phyloP scores from a whole-genome alignment of 2,113 vertebrate species.

The Syngnathoides biaculeatus region DNA sequence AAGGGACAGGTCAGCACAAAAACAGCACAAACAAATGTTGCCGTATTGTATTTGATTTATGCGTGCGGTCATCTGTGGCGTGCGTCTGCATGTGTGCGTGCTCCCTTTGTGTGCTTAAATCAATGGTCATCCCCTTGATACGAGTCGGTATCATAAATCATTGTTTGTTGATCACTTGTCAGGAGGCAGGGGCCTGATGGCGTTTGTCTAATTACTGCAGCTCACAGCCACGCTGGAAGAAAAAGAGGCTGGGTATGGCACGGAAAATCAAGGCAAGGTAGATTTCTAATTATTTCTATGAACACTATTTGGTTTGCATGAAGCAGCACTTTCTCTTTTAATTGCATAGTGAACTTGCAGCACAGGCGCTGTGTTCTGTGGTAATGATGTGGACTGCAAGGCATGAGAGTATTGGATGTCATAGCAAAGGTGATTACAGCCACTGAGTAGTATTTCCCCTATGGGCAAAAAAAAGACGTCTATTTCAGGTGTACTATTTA shows the following conservation, averaged over 20 bases:
- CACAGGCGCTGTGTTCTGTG: not conserved
- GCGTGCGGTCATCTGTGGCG: slow-evolving; percentile 47
- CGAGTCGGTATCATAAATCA: slow-evolving; percentile 80
- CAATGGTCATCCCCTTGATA: slow-evolving; percentile 81
- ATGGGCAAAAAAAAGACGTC: no score
- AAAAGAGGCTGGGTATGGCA: slow-evolving; percentile 56
- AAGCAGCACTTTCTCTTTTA: not conserved
- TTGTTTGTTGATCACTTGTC: slow-evolving; percentile 76
- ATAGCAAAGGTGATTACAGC: no score
- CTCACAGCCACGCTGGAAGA: slow-evolving; percentile 55
- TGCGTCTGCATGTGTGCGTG: slow-evolving; percentile 16
- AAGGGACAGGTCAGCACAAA: slow-evolving; percentile 59
- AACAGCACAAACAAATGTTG: slow-evolving; percentile 36
- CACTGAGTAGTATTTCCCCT: no score
- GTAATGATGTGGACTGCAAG: no score
- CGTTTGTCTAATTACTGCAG: slow-evolving; percentile 67
- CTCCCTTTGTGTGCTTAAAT: slow-evolving; percentile 69
- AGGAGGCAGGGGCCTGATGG: slow-evolving; percentile 63
- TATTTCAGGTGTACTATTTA: no score
- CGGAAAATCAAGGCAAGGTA: slow-evolving; percentile 49
- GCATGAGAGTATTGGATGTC: no score
- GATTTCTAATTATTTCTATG: not conserved
- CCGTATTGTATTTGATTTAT: slow-evolving; percentile 56
- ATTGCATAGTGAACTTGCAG: not conserved
- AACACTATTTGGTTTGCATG: not conserved